Evolutionary conservation across 2,888 invertebrate species (phyloP), one percentile per base, ranked within the genome.

Genomic region (Hemicrepidius hirtus): DNA sequence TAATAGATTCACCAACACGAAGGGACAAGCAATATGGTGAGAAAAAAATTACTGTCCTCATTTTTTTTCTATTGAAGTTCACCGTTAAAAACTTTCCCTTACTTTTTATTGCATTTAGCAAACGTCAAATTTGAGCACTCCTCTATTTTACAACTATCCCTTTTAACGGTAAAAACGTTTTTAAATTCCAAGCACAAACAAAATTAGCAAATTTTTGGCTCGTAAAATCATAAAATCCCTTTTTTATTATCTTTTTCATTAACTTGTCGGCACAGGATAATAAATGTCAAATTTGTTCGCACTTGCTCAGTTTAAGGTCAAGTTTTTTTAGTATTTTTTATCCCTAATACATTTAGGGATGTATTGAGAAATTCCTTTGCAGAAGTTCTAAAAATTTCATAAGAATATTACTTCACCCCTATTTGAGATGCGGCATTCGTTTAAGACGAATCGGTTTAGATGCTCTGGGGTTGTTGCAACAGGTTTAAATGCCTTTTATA

Each of bases 401-500:
- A 67, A 44, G 53, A 37, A 65, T 53, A 21, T 35, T 57, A 44
- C 20, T 55, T 69, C n/a, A 32, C 50, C 70, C 46, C 35, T 46
- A 28, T 55, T 21, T 57, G 20, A 40, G 5, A 28, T 21, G 40
- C 24, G 20, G 16, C 16, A 12, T 35, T 44, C 57, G n/a, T 28
- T 13, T 53, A 37, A 13, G 60, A 68, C 62, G 50, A 62, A 68
- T 49, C 12, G 13, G 41, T 63, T 60, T 71, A 21, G 75, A 68
- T 76, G 75, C 76, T 68, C 71, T 74, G 79, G 78, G 41, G 79
- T 76, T 78, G 76, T 78, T 75, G 83, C 84, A 85, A 84, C 85
- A 85, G 85, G 85, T 85, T 85, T 82, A 84, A 84, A 84, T 84
- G 84, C 81, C 83, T 83, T 83, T 84, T 82, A 83, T 83, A 83